Percentiles rank a stretch among this genome's conserved stretches.
Evolutionary conservation across 2,888 invertebrate species (phyloP).

Genomic region (Chymomyza fuscimana): DNA sequence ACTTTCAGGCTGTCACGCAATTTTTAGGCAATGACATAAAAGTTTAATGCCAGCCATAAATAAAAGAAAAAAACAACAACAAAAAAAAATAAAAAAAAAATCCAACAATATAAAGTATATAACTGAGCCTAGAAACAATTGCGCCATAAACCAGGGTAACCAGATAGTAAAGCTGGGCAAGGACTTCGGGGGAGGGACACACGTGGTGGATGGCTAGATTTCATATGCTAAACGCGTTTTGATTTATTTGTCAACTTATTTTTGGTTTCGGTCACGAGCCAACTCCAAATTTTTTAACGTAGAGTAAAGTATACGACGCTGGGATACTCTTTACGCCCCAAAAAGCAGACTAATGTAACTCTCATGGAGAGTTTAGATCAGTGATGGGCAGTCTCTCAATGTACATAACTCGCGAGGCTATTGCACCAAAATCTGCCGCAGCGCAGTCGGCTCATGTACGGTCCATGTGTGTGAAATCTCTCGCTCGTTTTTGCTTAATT

Average conservation of each 20-base stretch:
- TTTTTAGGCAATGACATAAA: constrained; percentile 49
- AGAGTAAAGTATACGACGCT: too few species aligned
- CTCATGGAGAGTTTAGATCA: too few species aligned
- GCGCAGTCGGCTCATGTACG: too few species aligned
- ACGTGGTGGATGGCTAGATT: constrained; percentile 17
- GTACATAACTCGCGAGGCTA: too few species aligned
- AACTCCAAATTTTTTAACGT: neutral
- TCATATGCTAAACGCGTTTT: constrained; percentile 45
- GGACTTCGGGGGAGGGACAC: neutral
- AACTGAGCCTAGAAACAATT: neutral
- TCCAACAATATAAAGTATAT: neutral
- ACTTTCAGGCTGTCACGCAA: constrained; percentile 45
- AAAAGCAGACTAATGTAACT: too few species aligned
- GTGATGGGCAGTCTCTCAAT: too few species aligned
- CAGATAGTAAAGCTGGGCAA: neutral
- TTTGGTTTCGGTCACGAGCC: neutral
- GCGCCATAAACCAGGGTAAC: neutral
- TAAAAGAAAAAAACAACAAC: constrained; percentile 19
- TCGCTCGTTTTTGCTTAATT: too few species aligned
- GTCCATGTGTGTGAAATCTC: too few species aligned
- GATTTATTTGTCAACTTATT: constrained; percentile 32
- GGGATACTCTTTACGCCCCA: too few species aligned
- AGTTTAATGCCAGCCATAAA: constrained; percentile 48
- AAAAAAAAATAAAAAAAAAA: neutral
- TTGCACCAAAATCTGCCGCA: too few species aligned